These are phyloP conservation scores for Camponotus vicinus DNA, from an alignment of 1,140 invertebrate species.

Conservation along the genomic window DNA sequence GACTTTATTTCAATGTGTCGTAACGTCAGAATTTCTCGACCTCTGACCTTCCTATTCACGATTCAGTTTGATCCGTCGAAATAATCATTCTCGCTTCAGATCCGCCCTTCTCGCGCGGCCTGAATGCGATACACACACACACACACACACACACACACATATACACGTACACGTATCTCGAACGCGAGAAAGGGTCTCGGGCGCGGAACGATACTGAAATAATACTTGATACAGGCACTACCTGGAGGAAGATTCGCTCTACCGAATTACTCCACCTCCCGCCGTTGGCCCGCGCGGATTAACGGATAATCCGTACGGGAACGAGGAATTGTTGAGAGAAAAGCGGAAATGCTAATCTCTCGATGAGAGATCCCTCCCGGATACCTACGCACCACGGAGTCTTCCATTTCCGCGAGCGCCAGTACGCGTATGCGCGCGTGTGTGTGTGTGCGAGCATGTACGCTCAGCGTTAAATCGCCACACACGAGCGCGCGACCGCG, in stretches of 20 bases:
- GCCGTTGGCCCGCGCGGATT: conserved; percentile 79
- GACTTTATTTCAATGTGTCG: background rate
- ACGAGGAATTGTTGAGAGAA: conserved; percentile 86
- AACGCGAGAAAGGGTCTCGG: conserved; percentile 65
- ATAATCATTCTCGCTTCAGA: conserved; percentile 64
- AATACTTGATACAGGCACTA: conserved; percentile 82
- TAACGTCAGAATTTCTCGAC: conserved; percentile 25
- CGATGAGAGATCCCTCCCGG: conserved; percentile 83
- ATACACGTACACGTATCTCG: conserved; percentile 28
- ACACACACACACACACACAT: background rate
- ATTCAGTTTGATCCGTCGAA: conserved; percentile 54
- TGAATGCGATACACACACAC: conserved; percentile 31
- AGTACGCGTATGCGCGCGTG: conserved; percentile 14
- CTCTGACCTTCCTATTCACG: conserved; percentile 26
- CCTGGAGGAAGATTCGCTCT: conserved; percentile 75
- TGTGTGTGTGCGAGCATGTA: conserved; percentile 3
- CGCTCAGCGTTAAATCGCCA: conserved; percentile 60
- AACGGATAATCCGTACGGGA: conserved; percentile 85
- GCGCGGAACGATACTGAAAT: conserved; percentile 79
- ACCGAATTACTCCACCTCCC: conserved; percentile 72
- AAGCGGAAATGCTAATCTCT: conserved; percentile 86
- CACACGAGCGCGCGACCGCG: conserved; percentile 7
- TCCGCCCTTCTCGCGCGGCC: conserved; percentile 11
- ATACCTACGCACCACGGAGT: conserved; percentile 74
- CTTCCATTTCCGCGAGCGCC: conserved; percentile 70